Conservation (phyloP, 2,888 invertebrate genomes). For the Conus canariensis region DNA sequence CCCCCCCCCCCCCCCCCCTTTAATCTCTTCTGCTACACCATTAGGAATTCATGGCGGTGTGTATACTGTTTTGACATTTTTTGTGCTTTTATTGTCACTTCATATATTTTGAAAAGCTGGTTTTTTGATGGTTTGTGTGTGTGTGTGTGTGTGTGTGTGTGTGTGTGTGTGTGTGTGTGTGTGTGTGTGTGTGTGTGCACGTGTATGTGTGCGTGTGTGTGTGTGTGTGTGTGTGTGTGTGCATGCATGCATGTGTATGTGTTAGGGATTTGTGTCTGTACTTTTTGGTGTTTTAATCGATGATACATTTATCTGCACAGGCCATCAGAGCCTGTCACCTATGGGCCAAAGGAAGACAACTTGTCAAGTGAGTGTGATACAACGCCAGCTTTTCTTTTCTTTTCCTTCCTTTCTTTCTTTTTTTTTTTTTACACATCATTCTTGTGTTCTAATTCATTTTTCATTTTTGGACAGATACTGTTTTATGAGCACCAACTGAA, state of each 20-base stretch:
- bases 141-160: too few relatives aligned
- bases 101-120: too few relatives aligned
- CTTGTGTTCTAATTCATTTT: too few relatives aligned
- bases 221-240: not conserved
- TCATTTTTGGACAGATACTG: not conserved
- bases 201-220: not conserved
- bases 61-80: too few relatives aligned
- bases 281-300: too few relatives aligned
- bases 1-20: too few relatives aligned
- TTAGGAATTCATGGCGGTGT: too few relatives aligned
- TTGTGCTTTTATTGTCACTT: too few relatives aligned
- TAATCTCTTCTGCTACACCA: too few relatives aligned
- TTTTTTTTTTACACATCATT: not conserved
- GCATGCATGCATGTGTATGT: not conserved
- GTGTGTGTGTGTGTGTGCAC: not conserved
- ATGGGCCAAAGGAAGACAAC: constrained; percentile 3
- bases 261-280: too few relatives aligned
- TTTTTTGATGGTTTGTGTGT: too few relatives aligned
- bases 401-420: not conserved
- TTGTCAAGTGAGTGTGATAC: constrained; percentile 24
- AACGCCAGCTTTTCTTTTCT: not conserved
- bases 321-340: not conserved
- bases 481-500: not conserved
- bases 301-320: not conserved
- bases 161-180: not conserved